Evolutionary conservation across 2,888 invertebrate species (phyloP).

Genomic region (Dascillus cervinus): DNA sequence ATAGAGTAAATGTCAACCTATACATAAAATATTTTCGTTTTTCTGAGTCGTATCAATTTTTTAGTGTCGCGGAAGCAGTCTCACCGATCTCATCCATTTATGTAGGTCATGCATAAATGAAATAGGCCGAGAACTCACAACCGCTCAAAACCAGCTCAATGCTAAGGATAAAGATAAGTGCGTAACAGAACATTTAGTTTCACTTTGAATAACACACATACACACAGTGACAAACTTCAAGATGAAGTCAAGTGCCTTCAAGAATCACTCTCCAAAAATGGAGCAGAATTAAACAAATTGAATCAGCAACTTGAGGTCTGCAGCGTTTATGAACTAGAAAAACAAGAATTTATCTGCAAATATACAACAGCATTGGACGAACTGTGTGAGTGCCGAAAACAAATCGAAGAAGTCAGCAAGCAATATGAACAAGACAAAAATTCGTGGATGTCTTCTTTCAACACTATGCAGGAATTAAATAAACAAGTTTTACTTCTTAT

Average conservation of each 20-base stretch:
- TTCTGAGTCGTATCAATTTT: slow-evolving; percentile 15
- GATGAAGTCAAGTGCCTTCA: slow-evolving; percentile 24
- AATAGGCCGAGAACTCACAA: slow-evolving; percentile 23
- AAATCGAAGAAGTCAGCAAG: slow-evolving; percentile 1
- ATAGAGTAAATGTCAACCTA: too few relatives aligned
- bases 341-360: slow-evolving; percentile 1
- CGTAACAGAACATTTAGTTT: slow-evolving; percentile 7
- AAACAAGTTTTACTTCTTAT: slow-evolving; percentile 3
- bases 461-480: slow-evolving; percentile 5
- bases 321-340: slow-evolving; percentile 1
- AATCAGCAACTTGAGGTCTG: slow-evolving; percentile 19
- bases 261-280: slow-evolving; percentile 21
- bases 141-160: slow-evolving; percentile 17
- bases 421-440: slow-evolving; percentile 8
- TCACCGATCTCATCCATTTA: slow-evolving; percentile 28
- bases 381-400: slow-evolving; percentile 2
- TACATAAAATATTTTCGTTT: too few relatives aligned
- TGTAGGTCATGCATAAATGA: slow-evolving; percentile 28
- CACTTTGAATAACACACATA: slow-evolving; percentile 1
- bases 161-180: slow-evolving; percentile 29
- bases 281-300: slow-evolving; percentile 19
- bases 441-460: neutral
- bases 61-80: slow-evolving; percentile 22
- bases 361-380: slow-evolving; percentile 2
- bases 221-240: slow-evolving; percentile 18